Evolutionary conservation across 92 coral and sea anemone species (phyloP).

Genomic region (Pocillopora meandrina): DNA sequence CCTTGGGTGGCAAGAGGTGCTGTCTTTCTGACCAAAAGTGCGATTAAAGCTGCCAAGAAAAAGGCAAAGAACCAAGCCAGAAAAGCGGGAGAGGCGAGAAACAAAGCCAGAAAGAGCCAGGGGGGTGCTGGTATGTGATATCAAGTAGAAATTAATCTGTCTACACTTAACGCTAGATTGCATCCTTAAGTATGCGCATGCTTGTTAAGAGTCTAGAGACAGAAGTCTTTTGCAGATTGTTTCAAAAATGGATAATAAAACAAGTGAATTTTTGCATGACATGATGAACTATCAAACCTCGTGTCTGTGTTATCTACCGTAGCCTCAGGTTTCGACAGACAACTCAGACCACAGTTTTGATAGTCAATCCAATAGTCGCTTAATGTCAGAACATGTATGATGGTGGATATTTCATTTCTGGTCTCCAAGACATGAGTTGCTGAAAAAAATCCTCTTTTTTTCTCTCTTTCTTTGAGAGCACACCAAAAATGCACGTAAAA

Average conservation of each 20-base stretch:
- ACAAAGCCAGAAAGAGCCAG: slow-evolving; percentile 1
- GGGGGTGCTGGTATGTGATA: slow-evolving; percentile 17
- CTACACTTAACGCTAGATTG: no score
- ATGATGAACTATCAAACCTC: no score
- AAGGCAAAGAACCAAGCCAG: not conserved
- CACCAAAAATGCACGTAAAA: not conserved
- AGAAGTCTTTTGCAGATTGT: no score
- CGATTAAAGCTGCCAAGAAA: not conserved
- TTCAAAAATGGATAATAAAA: no score
- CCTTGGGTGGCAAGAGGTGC: not conserved
- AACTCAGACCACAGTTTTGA: no score
- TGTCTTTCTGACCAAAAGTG: not conserved
- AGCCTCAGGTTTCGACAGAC: no score
- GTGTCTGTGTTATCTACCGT: no score
- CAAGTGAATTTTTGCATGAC: no score
- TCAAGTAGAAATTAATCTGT: not conserved
- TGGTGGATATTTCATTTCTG: not conserved
- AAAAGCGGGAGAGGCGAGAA: not conserved
- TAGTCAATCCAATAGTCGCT: no score
- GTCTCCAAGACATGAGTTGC: not conserved
- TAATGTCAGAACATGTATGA: no score
- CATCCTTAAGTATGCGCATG: no score
- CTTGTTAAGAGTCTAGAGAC: no score
- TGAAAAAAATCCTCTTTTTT: not conserved
- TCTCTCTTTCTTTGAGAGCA: not conserved